A percentile compares a stretch with the other conserved stretches of the same genome.
These are phyloP conservation scores for Drosophila paramelanica DNA, from an alignment of 2,888 invertebrate genomes.

Conservation along the genomic window DNA sequence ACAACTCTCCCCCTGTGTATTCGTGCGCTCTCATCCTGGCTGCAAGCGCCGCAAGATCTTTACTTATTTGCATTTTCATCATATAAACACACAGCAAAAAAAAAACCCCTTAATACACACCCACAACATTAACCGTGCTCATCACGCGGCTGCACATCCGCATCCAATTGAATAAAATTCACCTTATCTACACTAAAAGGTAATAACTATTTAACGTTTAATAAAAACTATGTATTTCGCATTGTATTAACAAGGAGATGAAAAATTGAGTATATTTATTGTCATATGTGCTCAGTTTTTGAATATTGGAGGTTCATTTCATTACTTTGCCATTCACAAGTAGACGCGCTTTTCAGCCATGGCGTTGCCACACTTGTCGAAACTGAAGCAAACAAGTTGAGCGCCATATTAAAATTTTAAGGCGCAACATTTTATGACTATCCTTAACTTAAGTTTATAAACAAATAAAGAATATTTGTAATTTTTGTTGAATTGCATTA, in stretches of 20 bases:
- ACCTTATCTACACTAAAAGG: conserved; percentile 56
- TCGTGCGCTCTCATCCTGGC: conserved; percentile 28
- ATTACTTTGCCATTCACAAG: conserved; percentile 25
- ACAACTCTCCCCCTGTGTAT: conserved; percentile 23
- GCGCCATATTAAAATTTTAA: conserved; percentile 22
- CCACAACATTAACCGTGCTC: conserved; percentile 38
- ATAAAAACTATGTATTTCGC: conserved; percentile 54
- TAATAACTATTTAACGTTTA: conserved; percentile 63
- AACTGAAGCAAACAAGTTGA: not conserved
- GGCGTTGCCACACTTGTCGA: conserved; percentile 25
- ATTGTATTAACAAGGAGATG: conserved; percentile 53
- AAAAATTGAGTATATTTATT: not conserved
- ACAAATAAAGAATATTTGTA: not conserved
- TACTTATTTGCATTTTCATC: conserved; percentile 63
- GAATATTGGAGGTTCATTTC: not conserved
- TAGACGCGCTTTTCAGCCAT: rapidly evolving
- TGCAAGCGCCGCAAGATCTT: conserved; percentile 47
- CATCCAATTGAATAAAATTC: conserved; percentile 69
- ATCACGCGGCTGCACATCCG: conserved; percentile 47
- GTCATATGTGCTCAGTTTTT: not conserved
- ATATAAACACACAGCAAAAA: conserved; percentile 14
- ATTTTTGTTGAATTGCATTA: not conserved
- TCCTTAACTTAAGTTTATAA: not conserved
- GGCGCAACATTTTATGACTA: not conserved
- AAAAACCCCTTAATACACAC: conserved; percentile 23